Base-by-base conservation (phyloP, 2,888 invertebrate species). In the Sminthurides aquaticus region DNA sequence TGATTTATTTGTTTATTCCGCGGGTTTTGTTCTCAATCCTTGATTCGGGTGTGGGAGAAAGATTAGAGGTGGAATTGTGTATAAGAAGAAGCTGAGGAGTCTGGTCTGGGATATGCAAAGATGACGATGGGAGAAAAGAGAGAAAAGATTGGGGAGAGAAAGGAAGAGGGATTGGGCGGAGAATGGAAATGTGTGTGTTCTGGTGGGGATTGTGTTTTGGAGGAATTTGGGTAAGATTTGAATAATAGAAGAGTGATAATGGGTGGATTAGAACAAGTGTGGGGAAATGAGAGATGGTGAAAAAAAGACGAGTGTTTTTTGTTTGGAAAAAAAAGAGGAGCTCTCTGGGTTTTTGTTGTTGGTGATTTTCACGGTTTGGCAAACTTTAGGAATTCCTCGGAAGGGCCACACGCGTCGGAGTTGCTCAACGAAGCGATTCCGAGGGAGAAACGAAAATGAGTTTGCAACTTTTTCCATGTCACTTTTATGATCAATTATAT, bases 401-500 rank as follows among this genome's bases (percentile, higher is more conserved):
- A 57, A 57, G 26, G 62, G 57, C 62, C 62, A 62, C 62, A 62
- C 62, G 62, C 62, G 62, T 57, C 43, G 57, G 57, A 34, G 43
- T 48, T 62, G 57, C 52, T 63, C 63, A 63, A 63, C 63, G 63
- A 63, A 63, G 57, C 63, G 58, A 58, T 57, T 48, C 34, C 24
- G 11, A 34, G 43, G 43, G 43, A 34, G 43, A 34, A 34, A 34
- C 24, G 58, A 58, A 34, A 57, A 57, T 63, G 63, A 63, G 63
- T 49, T n/a, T 58, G 63, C 63, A 63, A 34, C 26, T 63, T 57
- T 63, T 62, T 57, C 57, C 57, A 63, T 63, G 57, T 63, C 58
- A 63, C 63, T 63, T 63, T 63, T 63, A 63, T 62, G 62, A 62
- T 57, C 62, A 62, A 62, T 62, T 62, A 62, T 62, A 62, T 62